Evolutionary conservation across 2,113 vertebrate species (phyloP).

Genomic region (Mastomys coucha): DNA sequence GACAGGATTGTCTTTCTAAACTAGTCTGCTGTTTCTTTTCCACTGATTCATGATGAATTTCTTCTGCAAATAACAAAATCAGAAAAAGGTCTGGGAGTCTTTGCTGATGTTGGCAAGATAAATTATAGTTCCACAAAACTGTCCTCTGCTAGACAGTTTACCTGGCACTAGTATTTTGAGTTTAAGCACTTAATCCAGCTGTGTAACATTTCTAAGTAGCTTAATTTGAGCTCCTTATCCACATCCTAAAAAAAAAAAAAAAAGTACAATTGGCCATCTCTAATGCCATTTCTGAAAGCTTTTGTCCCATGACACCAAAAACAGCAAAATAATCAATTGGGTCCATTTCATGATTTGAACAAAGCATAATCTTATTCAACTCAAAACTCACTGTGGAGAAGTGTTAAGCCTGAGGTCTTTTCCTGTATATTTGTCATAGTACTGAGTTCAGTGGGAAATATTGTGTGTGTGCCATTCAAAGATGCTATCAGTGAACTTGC

Average conservation of each 20-base stretch:
- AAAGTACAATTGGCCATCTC: not conserved
- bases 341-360: constrained; percentile 64
- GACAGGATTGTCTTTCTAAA: not conserved
- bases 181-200: constrained; percentile 38
- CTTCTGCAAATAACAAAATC: constrained; percentile 29
- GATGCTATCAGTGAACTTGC: constrained; percentile 67
- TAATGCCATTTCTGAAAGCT: constrained; percentile 38
- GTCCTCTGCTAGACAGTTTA: not conserved
- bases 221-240: constrained; percentile 51
- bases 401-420: constrained; percentile 66
- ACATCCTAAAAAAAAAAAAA: not conserved
- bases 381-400: constrained; percentile 56
- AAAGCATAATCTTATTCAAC: constrained; percentile 64
- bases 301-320: constrained; percentile 61
- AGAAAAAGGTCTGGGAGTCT: not conserved
- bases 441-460: constrained; percentile 77
- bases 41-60: constrained; percentile 4
- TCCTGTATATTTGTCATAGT: constrained; percentile 65
- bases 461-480: constrained; percentile 56
- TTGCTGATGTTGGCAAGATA: constrained; percentile 39
- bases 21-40: constrained; percentile 35
- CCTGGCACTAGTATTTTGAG: not conserved
- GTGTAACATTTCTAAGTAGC: not conserved
- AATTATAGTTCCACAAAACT: not conserved
- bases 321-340: constrained; percentile 65